Evolutionary conservation across 2,113 vertebrate genomes (phyloP).

Genomic region (Cochlearius cochlearius): DNA sequence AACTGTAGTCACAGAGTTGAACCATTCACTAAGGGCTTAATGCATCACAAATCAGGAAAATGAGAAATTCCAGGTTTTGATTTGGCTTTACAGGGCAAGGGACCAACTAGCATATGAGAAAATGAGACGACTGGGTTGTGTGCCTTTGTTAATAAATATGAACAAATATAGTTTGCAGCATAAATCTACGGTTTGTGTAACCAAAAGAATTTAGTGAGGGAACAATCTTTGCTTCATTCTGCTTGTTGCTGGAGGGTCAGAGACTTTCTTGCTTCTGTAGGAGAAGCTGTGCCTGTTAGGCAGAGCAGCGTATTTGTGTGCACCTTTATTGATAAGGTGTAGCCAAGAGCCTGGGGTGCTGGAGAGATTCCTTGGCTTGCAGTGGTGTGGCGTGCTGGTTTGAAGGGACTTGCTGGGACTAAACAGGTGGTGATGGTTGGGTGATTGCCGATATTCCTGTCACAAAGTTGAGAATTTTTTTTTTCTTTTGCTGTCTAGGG

Average conservation of each 20-base stretch:
- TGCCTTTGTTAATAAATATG: background rate
- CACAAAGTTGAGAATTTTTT: background rate
- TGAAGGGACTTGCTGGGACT: background rate
- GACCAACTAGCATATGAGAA: background rate
- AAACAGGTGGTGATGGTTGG: background rate
- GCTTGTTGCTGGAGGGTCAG: background rate
- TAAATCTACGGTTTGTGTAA: background rate
- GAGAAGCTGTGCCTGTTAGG: background rate
- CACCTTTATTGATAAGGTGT: background rate
- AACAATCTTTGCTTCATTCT: background rate
- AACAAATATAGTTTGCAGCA: background rate
- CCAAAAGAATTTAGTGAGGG: background rate
- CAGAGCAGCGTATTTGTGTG: background rate
- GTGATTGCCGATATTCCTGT: background rate
- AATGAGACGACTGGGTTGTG: accelerated
- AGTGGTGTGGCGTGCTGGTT: background rate
- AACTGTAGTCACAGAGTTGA: background rate
- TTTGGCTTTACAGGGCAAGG: background rate
- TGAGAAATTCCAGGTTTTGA: background rate
- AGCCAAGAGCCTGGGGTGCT: background rate
- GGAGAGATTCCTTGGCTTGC: background rate
- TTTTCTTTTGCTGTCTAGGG: background rate
- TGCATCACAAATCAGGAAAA: background rate
- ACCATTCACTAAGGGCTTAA: background rate
- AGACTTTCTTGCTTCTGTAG: background rate